These are phyloP conservation scores for Lochmaea crataegi DNA, from an alignment of 2,888 invertebrate species.

Conservation along the genomic window DNA sequence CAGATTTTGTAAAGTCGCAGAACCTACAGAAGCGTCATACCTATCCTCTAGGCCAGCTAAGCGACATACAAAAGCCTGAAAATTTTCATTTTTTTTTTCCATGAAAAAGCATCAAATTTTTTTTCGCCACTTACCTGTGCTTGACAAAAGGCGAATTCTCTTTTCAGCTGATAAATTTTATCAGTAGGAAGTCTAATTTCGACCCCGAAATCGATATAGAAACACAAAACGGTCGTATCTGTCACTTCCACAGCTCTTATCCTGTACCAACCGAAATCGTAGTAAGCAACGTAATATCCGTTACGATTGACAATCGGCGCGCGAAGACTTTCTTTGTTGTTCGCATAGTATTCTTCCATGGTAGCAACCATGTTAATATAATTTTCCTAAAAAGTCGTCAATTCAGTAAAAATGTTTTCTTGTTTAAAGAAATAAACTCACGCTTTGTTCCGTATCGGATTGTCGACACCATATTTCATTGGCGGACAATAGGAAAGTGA, in stretches of 20 bases:
- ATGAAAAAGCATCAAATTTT: neutral
- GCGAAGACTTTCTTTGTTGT: slow-evolving; percentile 45
- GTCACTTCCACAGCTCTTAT: slow-evolving; percentile 62
- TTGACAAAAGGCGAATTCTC: slow-evolving; percentile 74
- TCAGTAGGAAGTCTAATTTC: slow-evolving; percentile 69
- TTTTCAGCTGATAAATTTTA: slow-evolving; percentile 72
- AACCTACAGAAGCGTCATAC: slow-evolving; percentile 56
- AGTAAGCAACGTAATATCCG: slow-evolving; percentile 64
- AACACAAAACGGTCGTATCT: slow-evolving; percentile 65
- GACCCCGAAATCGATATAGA: slow-evolving; percentile 82
- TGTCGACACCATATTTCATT: slow-evolving; percentile 69
- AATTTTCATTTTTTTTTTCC: slow-evolving; percentile 22
- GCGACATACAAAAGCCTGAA: slow-evolving; percentile 75
- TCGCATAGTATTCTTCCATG: slow-evolving; percentile 63
- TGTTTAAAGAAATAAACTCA: slow-evolving; percentile 56
- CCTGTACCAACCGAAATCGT: slow-evolving; percentile 65
- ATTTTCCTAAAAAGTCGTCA: slow-evolving; percentile 57
- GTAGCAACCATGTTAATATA: slow-evolving; percentile 60
- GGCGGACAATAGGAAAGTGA: slow-evolving; percentile 64
- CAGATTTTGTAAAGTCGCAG: slow-evolving; percentile 64
- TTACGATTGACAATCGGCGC: slow-evolving; percentile 55
- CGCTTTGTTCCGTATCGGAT: slow-evolving; percentile 66
- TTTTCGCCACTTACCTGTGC: slow-evolving; percentile 70
- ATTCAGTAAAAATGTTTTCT: neutral
- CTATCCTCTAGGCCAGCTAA: slow-evolving; percentile 79